phyloP scores from a whole-genome alignment of 2,113 vertebrate species.

The Ochotona curzoniae region DNA sequence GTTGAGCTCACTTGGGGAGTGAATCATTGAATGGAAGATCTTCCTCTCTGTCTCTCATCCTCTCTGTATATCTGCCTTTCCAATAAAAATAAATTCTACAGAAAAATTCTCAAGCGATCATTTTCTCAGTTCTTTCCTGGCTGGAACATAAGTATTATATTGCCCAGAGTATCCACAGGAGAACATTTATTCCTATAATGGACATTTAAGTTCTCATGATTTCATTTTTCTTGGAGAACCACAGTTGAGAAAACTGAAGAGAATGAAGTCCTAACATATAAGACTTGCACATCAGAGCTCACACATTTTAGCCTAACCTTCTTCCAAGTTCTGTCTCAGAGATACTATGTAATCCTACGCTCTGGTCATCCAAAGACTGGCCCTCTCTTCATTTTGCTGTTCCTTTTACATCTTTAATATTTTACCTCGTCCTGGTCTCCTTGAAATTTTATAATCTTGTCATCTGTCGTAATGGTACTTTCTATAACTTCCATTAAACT shows the following conservation, averaged over 20 bases:
- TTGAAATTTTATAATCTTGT: not conserved
- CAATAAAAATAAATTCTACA: no score
- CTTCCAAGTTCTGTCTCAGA: no score
- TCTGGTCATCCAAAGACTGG: not conserved
- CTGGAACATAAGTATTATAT: not conserved
- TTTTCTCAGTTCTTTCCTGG: not conserved
- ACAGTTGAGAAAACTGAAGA: not conserved
- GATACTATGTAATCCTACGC: no score
- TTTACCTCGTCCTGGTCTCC: conserved; percentile 3
- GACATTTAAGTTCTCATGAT: not conserved
- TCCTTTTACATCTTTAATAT: not conserved
- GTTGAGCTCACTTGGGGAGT: no score
- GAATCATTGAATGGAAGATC: no score
- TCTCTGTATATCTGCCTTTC: no score
- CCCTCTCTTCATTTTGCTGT: not conserved
- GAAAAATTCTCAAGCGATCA: not conserved
- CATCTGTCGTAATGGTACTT: not conserved
- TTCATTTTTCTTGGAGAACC: not conserved
- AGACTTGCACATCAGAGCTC: not conserved
- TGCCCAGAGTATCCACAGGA: not conserved
- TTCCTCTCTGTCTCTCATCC: no score
- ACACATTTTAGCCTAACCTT: not conserved
- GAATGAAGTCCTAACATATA: not conserved
- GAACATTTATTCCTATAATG: not conserved
- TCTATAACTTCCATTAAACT: not conserved